These are phyloP conservation scores for Cataglyphis rosenhaueri DNA, from an alignment of 2,888 invertebrate species.

Conservation along the genomic window DNA sequence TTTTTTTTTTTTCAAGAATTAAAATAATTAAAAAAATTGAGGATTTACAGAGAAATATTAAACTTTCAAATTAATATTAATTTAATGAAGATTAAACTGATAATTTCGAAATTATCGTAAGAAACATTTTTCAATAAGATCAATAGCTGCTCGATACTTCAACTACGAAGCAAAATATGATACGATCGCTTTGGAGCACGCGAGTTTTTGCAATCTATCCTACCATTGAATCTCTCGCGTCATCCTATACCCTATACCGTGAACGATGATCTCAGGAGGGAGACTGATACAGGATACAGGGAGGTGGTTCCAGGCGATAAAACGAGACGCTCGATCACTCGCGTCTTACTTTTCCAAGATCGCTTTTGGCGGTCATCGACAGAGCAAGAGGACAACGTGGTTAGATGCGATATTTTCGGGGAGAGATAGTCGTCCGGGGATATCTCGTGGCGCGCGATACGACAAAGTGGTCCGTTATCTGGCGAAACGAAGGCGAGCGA, in stretches of 20 bases:
- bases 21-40: background rate
- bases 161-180: constrained; percentile 62
- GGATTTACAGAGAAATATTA: constrained; percentile 10
- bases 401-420: constrained; percentile 45
- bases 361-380: constrained; percentile 45
- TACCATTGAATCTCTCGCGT: constrained; percentile 70
- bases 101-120: constrained; percentile 8
- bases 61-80: background rate
- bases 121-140: background rate
- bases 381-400: constrained; percentile 53
- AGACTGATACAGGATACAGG: constrained; percentile 74
- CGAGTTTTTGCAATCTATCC: constrained; percentile 69
- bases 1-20: background rate
- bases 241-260: constrained; percentile 77
- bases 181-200: constrained; percentile 59
- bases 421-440: constrained; percentile 48
- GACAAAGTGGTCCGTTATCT: constrained; percentile 53
- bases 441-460: constrained; percentile 63
- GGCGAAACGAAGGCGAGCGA: constrained; percentile 31
- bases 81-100: background rate
- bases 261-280: constrained; percentile 70
- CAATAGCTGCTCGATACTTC: constrained; percentile 10
- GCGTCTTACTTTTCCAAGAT: constrained; percentile 50
- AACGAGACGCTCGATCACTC: constrained; percentile 57
- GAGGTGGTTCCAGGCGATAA: constrained; percentile 52